These are phyloP conservation scores for Apodemia mormo DNA, from an alignment of 2,888 invertebrate species.

Conservation along the genomic window DNA sequence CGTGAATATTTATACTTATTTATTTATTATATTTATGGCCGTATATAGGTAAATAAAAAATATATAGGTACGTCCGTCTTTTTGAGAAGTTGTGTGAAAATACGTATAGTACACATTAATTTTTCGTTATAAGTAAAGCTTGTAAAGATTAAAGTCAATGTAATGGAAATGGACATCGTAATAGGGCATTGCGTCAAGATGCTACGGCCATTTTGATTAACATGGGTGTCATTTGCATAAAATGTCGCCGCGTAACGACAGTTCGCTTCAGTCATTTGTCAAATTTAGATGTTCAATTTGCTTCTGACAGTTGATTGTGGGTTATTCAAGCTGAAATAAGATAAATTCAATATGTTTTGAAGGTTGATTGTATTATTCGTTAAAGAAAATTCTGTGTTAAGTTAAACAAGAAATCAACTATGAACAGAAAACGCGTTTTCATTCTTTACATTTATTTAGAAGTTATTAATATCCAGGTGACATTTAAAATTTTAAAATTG, in stretches of 20 bases:
- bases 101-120: neutral
- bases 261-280: constrained; percentile 14
- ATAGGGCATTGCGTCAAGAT: constrained; percentile 2
- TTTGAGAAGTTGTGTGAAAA: no score
- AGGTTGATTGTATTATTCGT: no score
- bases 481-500: no score
- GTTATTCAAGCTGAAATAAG: neutral
- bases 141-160: neutral
- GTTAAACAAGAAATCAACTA: no score
- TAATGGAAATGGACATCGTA: neutral
- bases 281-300: constrained; percentile 13
- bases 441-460: no score
- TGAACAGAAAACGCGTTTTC: no score
- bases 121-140: neutral
- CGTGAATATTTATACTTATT: no score
- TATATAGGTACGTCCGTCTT: no score
- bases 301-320: neutral
- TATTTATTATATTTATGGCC: no score
- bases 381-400: no score
- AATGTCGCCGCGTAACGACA: constrained; percentile 10
- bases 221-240: constrained; percentile 9
- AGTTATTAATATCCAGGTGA: no score
- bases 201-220: constrained; percentile 12
- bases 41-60: no score
- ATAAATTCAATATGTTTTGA: neutral